Evolutionary conservation across 2,888 invertebrate species (phyloP).

Genomic region (Malthinus flaveolus): DNA sequence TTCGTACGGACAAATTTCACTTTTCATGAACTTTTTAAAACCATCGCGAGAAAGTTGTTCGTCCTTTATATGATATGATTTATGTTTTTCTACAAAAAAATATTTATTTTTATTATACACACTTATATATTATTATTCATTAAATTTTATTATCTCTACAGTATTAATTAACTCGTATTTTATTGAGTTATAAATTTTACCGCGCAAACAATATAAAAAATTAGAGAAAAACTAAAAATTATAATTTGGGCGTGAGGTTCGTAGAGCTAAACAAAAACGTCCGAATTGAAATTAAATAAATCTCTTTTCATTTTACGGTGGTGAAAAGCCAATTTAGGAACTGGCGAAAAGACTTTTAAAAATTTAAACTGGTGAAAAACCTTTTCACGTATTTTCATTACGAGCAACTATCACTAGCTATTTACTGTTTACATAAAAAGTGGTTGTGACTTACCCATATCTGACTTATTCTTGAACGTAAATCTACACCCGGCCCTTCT

Average conservation of each 20-base stretch:
- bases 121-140: not conserved
- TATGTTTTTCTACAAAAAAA: conserved; percentile 86
- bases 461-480: conserved; percentile 98
- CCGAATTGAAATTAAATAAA: no score
- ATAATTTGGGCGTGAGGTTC: no score
- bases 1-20: conserved; percentile 89
- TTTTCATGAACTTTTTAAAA: conserved; percentile 98
- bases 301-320: no score
- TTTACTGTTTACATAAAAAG: not conserved
- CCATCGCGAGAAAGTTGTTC: conserved; percentile 94
- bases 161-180: not conserved
- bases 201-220: no score
- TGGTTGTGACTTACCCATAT: conserved; percentile 82
- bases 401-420: not conserved
- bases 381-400: no score
- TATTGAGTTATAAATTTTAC: not conserved
- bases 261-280: no score
- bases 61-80: conserved; percentile 97
- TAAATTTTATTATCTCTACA: not conserved
- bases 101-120: not conserved
- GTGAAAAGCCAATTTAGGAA: no score
- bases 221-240: not conserved
- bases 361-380: not conserved
- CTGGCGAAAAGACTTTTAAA: no score
- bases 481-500: conserved; percentile 87